Evolutionary conservation across 2,888 invertebrate species (phyloP).

Genomic region (Isotomurus palustris): DNA sequence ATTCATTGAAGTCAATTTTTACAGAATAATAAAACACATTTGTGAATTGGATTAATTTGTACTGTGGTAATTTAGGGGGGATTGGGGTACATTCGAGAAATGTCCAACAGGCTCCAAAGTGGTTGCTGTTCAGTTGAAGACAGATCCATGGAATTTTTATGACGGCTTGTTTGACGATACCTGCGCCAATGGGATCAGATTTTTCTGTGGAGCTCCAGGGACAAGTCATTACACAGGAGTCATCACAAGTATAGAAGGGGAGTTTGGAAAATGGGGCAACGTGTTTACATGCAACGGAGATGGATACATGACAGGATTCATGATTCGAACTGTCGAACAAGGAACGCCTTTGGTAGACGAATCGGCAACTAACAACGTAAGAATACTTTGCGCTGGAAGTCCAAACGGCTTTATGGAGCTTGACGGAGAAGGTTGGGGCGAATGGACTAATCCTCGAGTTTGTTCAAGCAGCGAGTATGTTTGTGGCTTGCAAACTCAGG

Average conservation of each 20-base stretch:
- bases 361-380: constrained; percentile 39
- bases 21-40: background rate
- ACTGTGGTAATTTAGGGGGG: too few relatives aligned
- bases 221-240: background rate
- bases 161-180: constrained; percentile 14
- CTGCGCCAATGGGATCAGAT: constrained; percentile 26
- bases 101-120: constrained; percentile 34
- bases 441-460: constrained; percentile 33
- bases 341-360: constrained; percentile 30
- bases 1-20: too few relatives aligned
- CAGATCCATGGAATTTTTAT: constrained; percentile 18
- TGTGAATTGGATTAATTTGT: background rate
- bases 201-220: constrained; percentile 27
- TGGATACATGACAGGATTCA: constrained; percentile 32
- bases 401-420: constrained; percentile 29
- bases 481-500: constrained; percentile 42
- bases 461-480: constrained; percentile 30
- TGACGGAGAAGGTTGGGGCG: constrained; percentile 36
- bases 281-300: constrained; percentile 32
- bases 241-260: constrained; percentile 30
- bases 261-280: constrained; percentile 40
- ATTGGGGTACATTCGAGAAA: constrained; percentile 28
- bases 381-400: constrained; percentile 33
- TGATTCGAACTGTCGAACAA: constrained; percentile 20
- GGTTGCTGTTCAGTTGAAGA: constrained; percentile 29